These are phyloP conservation scores for Cichlasoma orientale DNA, from an alignment of 2,797 vertebrate genomes.

Conservation along the genomic window DNA sequence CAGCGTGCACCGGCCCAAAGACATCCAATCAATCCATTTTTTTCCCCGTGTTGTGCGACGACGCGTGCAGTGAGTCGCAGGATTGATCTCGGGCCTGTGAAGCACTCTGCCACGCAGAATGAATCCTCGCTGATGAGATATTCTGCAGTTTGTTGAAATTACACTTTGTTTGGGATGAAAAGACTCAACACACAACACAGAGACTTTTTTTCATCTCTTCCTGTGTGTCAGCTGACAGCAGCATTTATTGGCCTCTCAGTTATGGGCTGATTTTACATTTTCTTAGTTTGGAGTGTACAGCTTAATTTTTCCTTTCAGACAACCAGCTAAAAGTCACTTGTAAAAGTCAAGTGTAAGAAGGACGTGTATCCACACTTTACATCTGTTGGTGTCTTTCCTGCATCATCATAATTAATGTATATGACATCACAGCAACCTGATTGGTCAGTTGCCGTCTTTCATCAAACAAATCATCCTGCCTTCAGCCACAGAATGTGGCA, in stretches of 20 bases:
- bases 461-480: not conserved
- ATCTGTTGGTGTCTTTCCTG: too few species aligned
- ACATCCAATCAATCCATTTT: conserved; percentile 45
- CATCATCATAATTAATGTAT: too few species aligned
- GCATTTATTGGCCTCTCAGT: not conserved
- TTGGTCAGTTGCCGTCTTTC: not conserved
- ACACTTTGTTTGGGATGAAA: conserved; percentile 38
- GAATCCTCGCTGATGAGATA: conserved; percentile 57
- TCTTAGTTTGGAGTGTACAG: not conserved
- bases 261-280: conserved; percentile 19
- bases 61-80: conserved; percentile 29
- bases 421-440: too few species aligned
- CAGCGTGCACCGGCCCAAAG: conserved; percentile 33
- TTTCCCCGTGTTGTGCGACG: conserved; percentile 10
- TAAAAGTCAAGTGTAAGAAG: not conserved
- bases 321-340: not conserved
- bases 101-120: conserved; percentile 37
- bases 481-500: not conserved
- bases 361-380: not conserved
- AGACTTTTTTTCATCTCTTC: not conserved
- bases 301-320: not conserved
- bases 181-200: not conserved
- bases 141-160: conserved; percentile 36
- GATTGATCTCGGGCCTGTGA: conserved; percentile 31
- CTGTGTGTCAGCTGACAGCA: conserved; percentile 28